Base-by-base conservation (phyloP, 2,888 invertebrate species). In the Apamea anceps region DNA sequence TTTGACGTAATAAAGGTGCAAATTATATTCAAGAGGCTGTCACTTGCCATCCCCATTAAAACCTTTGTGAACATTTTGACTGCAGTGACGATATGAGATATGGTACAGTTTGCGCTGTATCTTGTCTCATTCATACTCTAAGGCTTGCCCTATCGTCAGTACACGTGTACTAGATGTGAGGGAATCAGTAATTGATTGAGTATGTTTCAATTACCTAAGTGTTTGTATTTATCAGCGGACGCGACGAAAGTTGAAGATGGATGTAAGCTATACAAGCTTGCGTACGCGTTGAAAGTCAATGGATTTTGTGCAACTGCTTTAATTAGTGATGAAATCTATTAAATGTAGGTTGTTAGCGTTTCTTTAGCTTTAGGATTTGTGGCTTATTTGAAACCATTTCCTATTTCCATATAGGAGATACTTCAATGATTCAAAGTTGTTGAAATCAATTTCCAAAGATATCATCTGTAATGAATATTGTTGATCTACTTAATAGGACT, bases 171-270 rank as follows among this genome's bases (percentile, higher is more conserved):
- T 67, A 77, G 70, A 80, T 80, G 68, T 75, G 57, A 71, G 60
- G 66, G 83, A 82, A 85, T 82, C 77, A 62, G 86, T 88, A 82
- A 88, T 82, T 77, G 85, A 85, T 85, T 48, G 73, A 85, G 45
- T 81, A 85, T 75, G 63, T 85, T 72, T 85, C 86, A 86, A 85
- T 85, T 88, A 85, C 48, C 77, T 86, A 67, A 85, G 85, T 85
- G 86, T 88, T 86, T 70, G 75, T 86, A 85, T 85, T 82, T 88
- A 82, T 88, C 88, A 88, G 74, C 21, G 45, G 62, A 37, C 63
- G 60, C 77, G 86, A 85, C 68, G 88, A 85, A 85, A 85, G 72
- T 85, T n/a, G 28, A 51, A 81, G 82, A 85, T 77, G 62, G 15
- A 85, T 87, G 80, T 63, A 25, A 68, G 67, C 21, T 65, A 87